Evolutionary conservation across 2,113 vertebrate species (phyloP).

Genomic region (Prionailurus bengalensis): DNA sequence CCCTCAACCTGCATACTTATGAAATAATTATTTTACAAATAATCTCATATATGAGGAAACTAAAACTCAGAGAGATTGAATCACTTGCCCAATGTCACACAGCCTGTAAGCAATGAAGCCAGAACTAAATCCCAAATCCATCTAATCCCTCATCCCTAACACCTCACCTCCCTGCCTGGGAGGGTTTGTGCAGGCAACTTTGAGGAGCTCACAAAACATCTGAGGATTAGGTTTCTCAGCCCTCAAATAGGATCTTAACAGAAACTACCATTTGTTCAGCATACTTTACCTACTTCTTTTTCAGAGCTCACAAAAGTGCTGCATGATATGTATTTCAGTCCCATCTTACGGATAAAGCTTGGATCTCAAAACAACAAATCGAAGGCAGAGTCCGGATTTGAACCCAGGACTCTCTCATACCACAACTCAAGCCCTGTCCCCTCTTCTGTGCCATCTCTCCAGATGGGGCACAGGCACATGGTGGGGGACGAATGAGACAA

Average conservation of each 20-base stretch:
- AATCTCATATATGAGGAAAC: slow-evolving; percentile 15
- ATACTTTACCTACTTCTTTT: background rate
- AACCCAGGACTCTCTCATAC: background rate
- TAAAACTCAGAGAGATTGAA: background rate
- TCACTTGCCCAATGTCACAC: background rate
- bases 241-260: background rate
- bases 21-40: background rate
- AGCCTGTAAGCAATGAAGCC: background rate
- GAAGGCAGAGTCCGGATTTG: background rate
- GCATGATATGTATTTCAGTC: background rate
- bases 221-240: background rate
- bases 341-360: background rate
- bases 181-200: background rate
- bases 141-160: background rate
- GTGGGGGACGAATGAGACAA: background rate
- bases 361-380: background rate
- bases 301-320: background rate
- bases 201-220: background rate
- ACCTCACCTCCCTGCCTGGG: background rate
- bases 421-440: background rate
- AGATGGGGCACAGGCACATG: background rate
- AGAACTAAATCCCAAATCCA: background rate
- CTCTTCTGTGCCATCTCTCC: background rate
- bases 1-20: background rate
- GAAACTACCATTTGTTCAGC: background rate